Conservation (phyloP, 2,888 invertebrate species). For the Saturnia japonica region DNA sequence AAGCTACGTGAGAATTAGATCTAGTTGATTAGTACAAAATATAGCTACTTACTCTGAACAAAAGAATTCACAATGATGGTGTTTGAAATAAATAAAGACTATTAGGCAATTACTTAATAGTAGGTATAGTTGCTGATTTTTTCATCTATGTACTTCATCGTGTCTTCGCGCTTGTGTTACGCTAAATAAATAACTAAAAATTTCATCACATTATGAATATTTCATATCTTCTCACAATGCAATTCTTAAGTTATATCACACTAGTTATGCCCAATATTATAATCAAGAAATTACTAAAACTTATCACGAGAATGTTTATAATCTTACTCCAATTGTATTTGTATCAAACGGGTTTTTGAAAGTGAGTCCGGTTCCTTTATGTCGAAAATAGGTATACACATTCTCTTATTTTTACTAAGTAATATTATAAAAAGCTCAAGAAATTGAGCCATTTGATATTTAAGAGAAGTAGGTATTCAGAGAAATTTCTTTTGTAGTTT, state of each 20-base stretch:
- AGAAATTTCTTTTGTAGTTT: too few species aligned
- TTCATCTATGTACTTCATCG: slow-evolving; percentile 11
- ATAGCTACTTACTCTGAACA: slow-evolving; percentile 15
- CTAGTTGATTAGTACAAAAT: slow-evolving; percentile 9
- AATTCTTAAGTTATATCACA: slow-evolving; percentile 15
- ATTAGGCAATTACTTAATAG: slow-evolving; percentile 13
- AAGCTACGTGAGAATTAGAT: slow-evolving; percentile 11
- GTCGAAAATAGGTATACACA: not conserved
- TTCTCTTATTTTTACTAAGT: too few species aligned
- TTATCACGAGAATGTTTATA: not conserved
- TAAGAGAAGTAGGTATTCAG: too few species aligned
- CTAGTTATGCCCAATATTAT: slow-evolving; percentile 1
- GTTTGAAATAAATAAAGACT: slow-evolving; percentile 18
- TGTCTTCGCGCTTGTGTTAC: slow-evolving; percentile 14
- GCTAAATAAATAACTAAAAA: slow-evolving; percentile 1
- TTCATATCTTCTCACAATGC: slow-evolving; percentile 14
- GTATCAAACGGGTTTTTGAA: not conserved
- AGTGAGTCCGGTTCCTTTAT: not conserved
- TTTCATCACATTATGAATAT: slow-evolving; percentile 15
- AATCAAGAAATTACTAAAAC: not conserved
- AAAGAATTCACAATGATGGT: slow-evolving; percentile 19
- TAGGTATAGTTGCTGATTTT: slow-evolving; percentile 5
- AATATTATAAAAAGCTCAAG: too few species aligned
- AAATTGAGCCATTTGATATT: too few species aligned
- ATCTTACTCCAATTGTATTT: not conserved